Percentiles rank a stretch among this genome's conserved stretches.
These are phyloP conservation scores for Drosophila grimshawi DNA, from an alignment of 1,140 invertebrate genomes.

Conservation along the genomic window DNA sequence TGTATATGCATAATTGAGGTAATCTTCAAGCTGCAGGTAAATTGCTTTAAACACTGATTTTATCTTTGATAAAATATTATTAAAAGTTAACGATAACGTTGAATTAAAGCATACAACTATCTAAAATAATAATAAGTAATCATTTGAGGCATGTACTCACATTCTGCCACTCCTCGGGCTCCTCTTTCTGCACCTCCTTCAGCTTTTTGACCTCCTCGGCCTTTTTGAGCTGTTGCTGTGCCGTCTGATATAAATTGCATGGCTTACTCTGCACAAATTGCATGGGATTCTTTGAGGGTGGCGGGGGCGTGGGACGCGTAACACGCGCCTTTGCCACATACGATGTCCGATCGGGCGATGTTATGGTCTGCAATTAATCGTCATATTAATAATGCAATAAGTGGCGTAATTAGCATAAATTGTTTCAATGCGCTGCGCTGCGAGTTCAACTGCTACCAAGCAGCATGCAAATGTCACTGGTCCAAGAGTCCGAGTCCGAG, in stretches of 20 bases:
- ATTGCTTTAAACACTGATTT: no score
- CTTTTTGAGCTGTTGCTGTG: constrained; percentile 93
- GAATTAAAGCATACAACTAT: no score
- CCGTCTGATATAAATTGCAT: constrained; percentile 92
- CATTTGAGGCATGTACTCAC: constrained; percentile 86
- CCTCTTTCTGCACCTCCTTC: constrained; percentile 90
- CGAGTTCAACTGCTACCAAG: constrained; percentile 30
- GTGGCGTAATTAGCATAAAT: constrained; percentile 66
- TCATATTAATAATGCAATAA: constrained; percentile 47
- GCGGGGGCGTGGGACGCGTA: constrained; percentile 88
- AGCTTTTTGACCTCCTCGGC: constrained; percentile 93
- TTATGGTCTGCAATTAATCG: constrained; percentile 71
- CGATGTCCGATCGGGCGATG: constrained; percentile 79
- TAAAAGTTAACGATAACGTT: no score
- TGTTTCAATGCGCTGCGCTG: constrained; percentile 47
- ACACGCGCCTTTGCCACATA: constrained; percentile 84
- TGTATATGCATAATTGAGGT: no score
- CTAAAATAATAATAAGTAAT: no score
- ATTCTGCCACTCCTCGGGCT: constrained; percentile 96
- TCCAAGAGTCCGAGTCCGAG: constrained; percentile 24
- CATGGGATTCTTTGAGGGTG: constrained; percentile 92
- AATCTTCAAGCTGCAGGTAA: no score
- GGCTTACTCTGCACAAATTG: constrained; percentile 95
- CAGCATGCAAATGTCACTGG: constrained; percentile 59
- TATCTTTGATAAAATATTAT: no score